Conservation (phyloP, 2,888 invertebrate genomes). For the Anoplius nigerrimus region DNA sequence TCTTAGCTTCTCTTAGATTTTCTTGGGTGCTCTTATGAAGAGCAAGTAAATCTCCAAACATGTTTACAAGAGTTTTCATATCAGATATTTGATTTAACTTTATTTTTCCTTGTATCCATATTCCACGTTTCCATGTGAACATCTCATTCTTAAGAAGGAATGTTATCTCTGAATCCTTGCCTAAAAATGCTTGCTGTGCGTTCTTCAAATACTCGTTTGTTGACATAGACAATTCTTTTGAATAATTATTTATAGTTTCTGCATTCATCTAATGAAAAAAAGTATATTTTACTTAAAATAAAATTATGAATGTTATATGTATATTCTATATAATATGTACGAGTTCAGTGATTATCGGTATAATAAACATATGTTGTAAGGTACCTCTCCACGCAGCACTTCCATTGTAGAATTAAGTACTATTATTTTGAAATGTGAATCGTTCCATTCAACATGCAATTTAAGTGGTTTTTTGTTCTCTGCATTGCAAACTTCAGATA, state of each 20-base stretch:
- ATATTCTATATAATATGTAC: neutral
- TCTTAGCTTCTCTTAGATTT: slow-evolving; percentile 12
- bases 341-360: neutral
- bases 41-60: slow-evolving; percentile 39
- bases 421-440: neutral
- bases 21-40: slow-evolving; percentile 33
- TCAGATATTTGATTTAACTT: slow-evolving; percentile 42
- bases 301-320: neutral
- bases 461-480: neutral
- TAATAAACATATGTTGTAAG: neutral
- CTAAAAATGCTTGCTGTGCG: slow-evolving; percentile 52
- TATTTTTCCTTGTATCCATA: slow-evolving; percentile 56
- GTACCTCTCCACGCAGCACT: neutral
- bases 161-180: slow-evolving; percentile 46
- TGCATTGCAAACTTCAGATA: neutral
- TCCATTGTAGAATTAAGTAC: neutral
- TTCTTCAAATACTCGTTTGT: slow-evolving; percentile 48
- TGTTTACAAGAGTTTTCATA: slow-evolving; percentile 36
- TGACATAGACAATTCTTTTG: slow-evolving; percentile 40
- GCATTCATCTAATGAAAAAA: slow-evolving; percentile 46
- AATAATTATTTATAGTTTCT: slow-evolving; percentile 39
- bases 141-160: slow-evolving; percentile 47
- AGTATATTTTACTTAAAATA: neutral
- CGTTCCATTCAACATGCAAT: neutral
- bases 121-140: slow-evolving; percentile 55